Conservation (phyloP, 2,797 vertebrate species). For the Macropodus opercularis region DNA sequence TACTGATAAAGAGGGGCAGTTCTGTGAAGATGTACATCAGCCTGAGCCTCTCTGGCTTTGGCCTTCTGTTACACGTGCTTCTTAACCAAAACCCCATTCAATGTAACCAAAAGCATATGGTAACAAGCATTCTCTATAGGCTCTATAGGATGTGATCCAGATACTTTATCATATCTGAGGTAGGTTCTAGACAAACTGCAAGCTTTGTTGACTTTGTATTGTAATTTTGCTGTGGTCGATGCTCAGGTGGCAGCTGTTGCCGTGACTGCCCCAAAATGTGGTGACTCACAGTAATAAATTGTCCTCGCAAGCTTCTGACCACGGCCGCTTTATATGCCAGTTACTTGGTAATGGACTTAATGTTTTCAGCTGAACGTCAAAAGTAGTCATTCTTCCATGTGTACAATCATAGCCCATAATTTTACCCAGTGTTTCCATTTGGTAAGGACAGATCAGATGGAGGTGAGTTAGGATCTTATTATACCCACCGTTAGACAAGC, state of each 20-base stretch:
- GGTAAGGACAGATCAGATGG: not conserved
- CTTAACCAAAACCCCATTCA: not conserved
- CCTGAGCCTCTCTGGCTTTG: not conserved
- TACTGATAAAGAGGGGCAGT: not conserved
- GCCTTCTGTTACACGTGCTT: not conserved
- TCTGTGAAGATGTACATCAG: not conserved
- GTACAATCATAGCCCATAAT: not conserved
- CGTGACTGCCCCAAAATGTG: not conserved
- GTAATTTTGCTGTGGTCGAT: not conserved
- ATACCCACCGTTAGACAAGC: not conserved
- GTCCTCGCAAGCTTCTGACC: not conserved
- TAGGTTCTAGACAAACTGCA: not conserved
- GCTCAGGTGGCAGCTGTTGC: not conserved
- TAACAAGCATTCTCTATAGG: not conserved
- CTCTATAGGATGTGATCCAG: not conserved
- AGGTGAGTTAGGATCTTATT: slow-evolving; percentile 1
- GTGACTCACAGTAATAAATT: slow-evolving; percentile 1
- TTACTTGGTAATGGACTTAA: not conserved
- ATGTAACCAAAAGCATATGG: not conserved
- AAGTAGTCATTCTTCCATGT: not conserved
- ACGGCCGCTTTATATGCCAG: not conserved
- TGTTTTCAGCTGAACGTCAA: not conserved
- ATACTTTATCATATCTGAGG: not conserved
- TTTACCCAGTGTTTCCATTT: not conserved
- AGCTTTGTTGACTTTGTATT: not conserved